phyloP scores from a whole-genome alignment of 2,888 invertebrate species.

The Graphium colonna region DNA sequence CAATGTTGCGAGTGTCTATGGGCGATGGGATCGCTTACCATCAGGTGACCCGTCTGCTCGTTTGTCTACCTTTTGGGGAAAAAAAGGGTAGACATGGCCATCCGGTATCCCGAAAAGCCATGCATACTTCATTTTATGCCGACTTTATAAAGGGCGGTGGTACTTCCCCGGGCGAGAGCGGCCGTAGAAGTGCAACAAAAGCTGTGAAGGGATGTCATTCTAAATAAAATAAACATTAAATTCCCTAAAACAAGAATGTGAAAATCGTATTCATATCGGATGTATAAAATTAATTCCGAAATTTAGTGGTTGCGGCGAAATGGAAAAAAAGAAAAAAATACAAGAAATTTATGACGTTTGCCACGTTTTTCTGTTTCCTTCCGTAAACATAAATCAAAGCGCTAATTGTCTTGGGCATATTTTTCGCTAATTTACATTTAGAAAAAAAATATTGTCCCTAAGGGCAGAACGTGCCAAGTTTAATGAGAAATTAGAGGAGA shows the following conservation, averaged over 20 bases:
- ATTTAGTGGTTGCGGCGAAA: neutral
- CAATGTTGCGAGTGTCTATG: too few relatives aligned
- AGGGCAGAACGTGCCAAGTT: constrained; percentile 58
- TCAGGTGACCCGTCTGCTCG: too few relatives aligned
- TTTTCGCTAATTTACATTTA: constrained; percentile 46
- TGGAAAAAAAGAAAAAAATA: neutral
- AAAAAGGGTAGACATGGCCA: too few relatives aligned
- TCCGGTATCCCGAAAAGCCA: too few relatives aligned
- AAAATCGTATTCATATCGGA: too few relatives aligned
- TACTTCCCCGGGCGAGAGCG: too few relatives aligned
- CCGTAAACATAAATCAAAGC: constrained; percentile 37
- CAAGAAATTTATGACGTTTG: neutral
- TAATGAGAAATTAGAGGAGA: constrained; percentile 70
- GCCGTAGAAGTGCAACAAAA: too few relatives aligned
- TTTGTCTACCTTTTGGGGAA: too few relatives aligned
- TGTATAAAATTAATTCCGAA: neutral
- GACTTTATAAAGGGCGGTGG: too few relatives aligned
- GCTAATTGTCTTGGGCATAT: constrained; percentile 40
- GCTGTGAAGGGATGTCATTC: too few relatives aligned
- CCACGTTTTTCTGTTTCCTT: constrained; percentile 21
- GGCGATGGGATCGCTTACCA: too few relatives aligned
- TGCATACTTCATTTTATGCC: too few relatives aligned
- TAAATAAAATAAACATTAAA: neutral
- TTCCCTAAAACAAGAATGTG: neutral
- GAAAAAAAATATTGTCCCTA: constrained; percentile 38